Evolutionary conservation across 2,113 vertebrate species (phyloP), one percentile per base, ranked within the genome.

Genomic region (Myiagra hebetior): DNA sequence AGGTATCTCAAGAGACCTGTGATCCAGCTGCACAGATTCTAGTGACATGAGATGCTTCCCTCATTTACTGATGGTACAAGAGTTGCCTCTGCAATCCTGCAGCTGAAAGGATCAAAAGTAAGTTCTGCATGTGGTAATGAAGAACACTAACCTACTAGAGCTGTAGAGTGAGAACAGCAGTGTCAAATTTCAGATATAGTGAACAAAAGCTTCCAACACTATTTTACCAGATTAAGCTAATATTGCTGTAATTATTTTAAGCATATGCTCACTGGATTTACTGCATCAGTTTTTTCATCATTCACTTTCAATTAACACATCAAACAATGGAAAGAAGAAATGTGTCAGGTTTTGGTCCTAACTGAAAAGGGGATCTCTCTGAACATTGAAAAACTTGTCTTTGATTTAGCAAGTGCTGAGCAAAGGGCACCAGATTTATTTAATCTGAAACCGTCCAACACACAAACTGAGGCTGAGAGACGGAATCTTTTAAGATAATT

Each of bases 281-380:
- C 46, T 53, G 42, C 53, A 65, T 30, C 2, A 0, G 10, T 42
- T 92, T 85, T 84, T 41, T 16, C 42, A 74, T 47, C 0, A 0
- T 77, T 80, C 42, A 42, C n/a, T 83, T 95, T 77, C 50, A 85
- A 57, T 49, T 64, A 84, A 76, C 44, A 77, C 22, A 73, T 55
- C 44, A 95, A 94, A 86, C 17, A 83, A 60, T 7, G 7, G 27
- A 74, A 85, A 49, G 56, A 87, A 85, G 15, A 69, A 93, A 85
- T 15, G 24, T 4, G 0, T 8, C 23, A 41, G 10, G 41, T 64
- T 89, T 87, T 73, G 52, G 35, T 60, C 55, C 35, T 90, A 85
- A 73, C 31, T 79, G 57, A 87, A 87, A 93, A 87, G 22, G 18
- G 10, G 26, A 72, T 78, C 89, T 95, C 44, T 70, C n/a, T 77